phyloP scores from a whole-genome alignment of 2,797 vertebrate genomes.

The Gastrophryne carolinensis region DNA sequence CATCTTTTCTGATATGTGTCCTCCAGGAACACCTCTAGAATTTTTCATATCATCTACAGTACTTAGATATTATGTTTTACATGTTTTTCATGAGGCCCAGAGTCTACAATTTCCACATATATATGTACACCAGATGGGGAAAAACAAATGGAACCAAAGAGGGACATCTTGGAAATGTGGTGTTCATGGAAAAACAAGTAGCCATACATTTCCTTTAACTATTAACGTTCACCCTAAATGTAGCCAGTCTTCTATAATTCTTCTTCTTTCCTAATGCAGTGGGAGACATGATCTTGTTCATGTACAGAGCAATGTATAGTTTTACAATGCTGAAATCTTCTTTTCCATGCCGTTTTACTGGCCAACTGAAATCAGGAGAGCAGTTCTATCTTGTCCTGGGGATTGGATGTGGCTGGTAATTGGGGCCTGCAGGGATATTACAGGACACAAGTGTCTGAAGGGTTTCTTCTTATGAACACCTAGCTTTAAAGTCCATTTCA shows the following conservation, averaged over 20 bases:
- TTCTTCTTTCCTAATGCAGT: neutral
- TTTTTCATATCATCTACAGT: neutral
- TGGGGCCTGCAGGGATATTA: neutral
- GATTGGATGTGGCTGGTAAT: neutral
- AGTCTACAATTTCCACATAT: neutral
- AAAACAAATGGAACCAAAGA: neutral
- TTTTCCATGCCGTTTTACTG: neutral
- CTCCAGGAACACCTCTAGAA: neutral
- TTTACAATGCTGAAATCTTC: neutral
- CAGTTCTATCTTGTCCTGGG: constrained; percentile 11
- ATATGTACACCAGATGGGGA: neutral
- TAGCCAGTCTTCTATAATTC: neutral
- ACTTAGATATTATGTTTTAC: neutral
- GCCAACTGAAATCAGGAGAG: neutral
- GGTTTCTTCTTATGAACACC: neutral
- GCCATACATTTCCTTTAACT: no score
- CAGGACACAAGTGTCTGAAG: neutral
- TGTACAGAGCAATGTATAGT: neutral
- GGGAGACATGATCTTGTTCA: neutral
- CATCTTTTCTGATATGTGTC: neutral
- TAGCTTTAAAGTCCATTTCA: neutral
- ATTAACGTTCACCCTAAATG: no score
- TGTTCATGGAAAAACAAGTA: neutral
- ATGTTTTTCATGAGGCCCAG: neutral
- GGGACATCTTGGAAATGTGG: neutral